phyloP scores from a whole-genome alignment of 1,140 invertebrate species.

The Leptinotarsa defecta region DNA sequence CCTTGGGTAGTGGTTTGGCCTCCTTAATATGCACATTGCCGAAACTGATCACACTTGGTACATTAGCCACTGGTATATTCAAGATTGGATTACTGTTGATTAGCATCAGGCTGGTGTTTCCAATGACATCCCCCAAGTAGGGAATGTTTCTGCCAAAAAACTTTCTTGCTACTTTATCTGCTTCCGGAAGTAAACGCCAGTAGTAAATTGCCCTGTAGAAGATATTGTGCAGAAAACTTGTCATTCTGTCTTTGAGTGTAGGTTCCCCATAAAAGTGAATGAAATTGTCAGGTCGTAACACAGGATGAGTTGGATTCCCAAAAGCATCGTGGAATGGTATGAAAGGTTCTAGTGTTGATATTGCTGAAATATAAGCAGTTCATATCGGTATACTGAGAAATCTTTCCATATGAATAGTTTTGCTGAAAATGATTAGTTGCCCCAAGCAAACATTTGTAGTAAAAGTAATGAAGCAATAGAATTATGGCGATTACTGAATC shows the following conservation, averaged over 20 bases:
- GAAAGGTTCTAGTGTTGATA: constrained; percentile 22
- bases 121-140: constrained; percentile 57
- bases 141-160: constrained; percentile 55
- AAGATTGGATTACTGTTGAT: constrained; percentile 58
- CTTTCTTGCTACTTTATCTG: constrained; percentile 51
- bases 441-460: no score
- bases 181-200: constrained; percentile 17
- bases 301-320: constrained; percentile 57
- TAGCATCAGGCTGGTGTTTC: constrained; percentile 61
- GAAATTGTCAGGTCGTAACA: constrained; percentile 55
- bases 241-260: constrained; percentile 55
- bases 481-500: no score
- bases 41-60: constrained; percentile 58
- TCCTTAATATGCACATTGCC: constrained; percentile 58
- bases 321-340: constrained; percentile 43
- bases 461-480: no score
- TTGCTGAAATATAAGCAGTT: constrained; percentile 28
- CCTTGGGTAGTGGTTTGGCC: constrained; percentile 49
- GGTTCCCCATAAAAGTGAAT: constrained; percentile 47
- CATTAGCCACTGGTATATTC: constrained; percentile 55
- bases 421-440: no score
- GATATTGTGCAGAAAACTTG: constrained; percentile 35
- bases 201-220: constrained; percentile 24
- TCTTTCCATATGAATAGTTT: no score
- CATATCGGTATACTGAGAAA: not conserved